phyloP scores from a whole-genome alignment of 2,888 invertebrate species.

The Chrysolina oricalcia region DNA sequence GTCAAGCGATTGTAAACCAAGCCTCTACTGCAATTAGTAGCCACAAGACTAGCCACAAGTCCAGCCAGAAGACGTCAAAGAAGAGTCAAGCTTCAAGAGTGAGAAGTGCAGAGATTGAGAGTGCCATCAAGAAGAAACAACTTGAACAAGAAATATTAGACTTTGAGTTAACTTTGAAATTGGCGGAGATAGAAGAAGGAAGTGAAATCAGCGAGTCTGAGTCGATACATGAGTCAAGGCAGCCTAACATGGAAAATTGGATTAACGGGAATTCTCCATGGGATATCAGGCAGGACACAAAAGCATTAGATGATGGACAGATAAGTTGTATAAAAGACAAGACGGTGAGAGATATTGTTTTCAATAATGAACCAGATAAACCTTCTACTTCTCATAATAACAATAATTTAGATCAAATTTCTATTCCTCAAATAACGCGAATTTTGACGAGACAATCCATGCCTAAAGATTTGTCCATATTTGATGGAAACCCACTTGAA shows the following conservation, averaged over 20 bases:
- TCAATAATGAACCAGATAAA: neutral
- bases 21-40: too few relatives aligned
- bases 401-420: neutral
- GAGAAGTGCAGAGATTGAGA: too few relatives aligned
- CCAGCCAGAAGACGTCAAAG: neutral
- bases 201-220: constrained; percentile 15
- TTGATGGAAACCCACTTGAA: too few relatives aligned
- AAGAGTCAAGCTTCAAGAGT: too few relatives aligned
- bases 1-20: too few relatives aligned
- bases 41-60: neutral
- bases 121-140: too few relatives aligned
- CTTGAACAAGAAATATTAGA: neutral
- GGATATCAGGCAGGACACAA: neutral
- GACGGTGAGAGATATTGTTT: neutral
- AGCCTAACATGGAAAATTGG: neutral
- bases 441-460: constrained; percentile 3
- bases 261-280: neutral
- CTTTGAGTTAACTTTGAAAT: neutral
- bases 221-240: constrained; percentile 9
- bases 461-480: neutral
- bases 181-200: neutral
- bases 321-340: neutral
- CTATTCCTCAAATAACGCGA: constrained; percentile 8
- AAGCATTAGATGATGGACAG: neutral
- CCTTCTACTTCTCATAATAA: neutral